Evolutionary conservation across 1,140 invertebrate genomes (phyloP), one percentile per base, ranked within the genome.

Genomic region (Trypoxylus dichotomus): DNA sequence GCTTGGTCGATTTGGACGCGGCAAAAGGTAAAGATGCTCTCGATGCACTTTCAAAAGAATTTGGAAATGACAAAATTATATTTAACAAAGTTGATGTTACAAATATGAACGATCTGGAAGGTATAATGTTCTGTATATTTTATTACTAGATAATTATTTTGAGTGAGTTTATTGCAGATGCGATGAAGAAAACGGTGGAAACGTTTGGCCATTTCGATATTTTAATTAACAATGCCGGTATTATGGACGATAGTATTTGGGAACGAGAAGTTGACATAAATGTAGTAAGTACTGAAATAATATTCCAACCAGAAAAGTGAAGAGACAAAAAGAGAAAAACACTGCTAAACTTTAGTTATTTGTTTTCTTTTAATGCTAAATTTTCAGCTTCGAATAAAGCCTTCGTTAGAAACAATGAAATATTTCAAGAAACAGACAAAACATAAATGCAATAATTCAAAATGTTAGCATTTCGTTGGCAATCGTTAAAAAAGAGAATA

Each of bases 11-110:
- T 74, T 29, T 82, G 1, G 76, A 78, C 54, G 27, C 42, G 21
- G 32, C 76, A 11, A 43, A 29, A 42, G 81, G 21, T 19, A 15
- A 54, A n/a, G 72, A 74, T 47, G 75, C 77, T 2, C 1, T 76
- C 7, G 54, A 82, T 47, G 60, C 77, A 76, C 11, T 83, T 1
- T 58, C 37, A 6, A 24, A 63, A 8, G 27, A 78, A 60, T 81
- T 80, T 73, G 81, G 91, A 41, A 88, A 90, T 78, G 90, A 90
- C 80, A 89, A 88, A 78, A 90, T 90, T 6, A 85, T 92, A 76
- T 93, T 91, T 83, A 92, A 90, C 77, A 88, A 88, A 75, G 91
- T 90, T 79, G 92, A 92, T 81, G 91, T 92, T 37, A 92, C 91
- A 0, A 90, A 92, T 83, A 91, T 91, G 82, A 88, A 89, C 1